These are phyloP conservation scores for Gorsachius magnificus DNA, from an alignment of 2,797 vertebrate genomes.

Conservation along the genomic window DNA sequence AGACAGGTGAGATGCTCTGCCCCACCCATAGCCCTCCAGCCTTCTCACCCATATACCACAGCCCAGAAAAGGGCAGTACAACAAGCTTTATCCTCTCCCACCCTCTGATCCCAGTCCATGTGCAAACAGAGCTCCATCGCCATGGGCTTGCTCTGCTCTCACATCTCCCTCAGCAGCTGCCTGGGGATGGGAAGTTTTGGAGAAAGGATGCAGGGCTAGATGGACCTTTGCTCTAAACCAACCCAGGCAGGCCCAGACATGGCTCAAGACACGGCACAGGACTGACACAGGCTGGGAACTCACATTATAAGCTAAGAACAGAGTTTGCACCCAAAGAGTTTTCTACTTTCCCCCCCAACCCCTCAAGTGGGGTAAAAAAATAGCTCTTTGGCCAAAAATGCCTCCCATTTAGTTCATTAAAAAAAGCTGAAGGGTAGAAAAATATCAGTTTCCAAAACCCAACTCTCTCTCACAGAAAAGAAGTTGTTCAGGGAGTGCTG, in stretches of 20 bases:
- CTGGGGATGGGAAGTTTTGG: background rate
- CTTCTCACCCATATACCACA: rapidly evolving
- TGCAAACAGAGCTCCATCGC: background rate
- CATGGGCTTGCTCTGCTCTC: rapidly evolving
- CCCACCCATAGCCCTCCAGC: background rate
- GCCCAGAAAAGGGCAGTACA: background rate
- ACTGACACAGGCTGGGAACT: background rate
- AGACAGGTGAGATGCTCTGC: background rate
- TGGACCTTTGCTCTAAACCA: background rate
- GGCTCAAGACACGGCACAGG: background rate
- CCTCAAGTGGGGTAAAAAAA: background rate
- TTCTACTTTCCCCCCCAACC: background rate
- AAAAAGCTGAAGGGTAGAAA: background rate
- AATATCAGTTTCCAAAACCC: background rate
- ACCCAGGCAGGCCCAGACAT: background rate
- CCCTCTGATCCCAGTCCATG: background rate
- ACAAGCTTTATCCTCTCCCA: background rate
- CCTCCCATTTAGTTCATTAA: background rate
- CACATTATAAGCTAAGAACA: background rate
- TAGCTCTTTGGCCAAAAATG: background rate
- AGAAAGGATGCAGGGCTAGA: background rate
- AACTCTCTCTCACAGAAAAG: background rate
- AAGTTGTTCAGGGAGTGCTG: background rate
- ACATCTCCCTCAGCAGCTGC: rapidly evolving
- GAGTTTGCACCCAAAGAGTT: background rate